Percentiles rank a stretch among this genome's conserved stretches.
These are phyloP conservation scores for Urocitellus parryii DNA, from an alignment of 2,113 vertebrate species.

Conservation along the genomic window DNA sequence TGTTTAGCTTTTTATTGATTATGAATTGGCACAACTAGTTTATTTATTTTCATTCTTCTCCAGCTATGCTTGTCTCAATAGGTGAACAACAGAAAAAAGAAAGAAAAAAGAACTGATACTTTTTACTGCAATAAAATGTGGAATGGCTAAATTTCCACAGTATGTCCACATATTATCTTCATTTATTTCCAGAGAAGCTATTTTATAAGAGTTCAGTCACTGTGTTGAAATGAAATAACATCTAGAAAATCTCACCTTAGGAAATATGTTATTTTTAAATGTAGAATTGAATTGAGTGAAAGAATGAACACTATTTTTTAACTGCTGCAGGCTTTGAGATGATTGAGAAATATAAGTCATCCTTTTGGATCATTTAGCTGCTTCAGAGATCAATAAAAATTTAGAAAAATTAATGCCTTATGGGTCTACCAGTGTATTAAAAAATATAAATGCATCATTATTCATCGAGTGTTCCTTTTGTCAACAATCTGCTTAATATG, in stretches of 20 bases:
- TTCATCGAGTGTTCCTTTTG: neutral
- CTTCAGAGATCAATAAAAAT: neutral
- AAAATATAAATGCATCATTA: neutral
- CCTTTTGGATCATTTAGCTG: neutral
- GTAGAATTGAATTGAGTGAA: conserved; percentile 28
- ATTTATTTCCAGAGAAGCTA: conserved; percentile 40
- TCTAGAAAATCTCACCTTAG: conserved; percentile 24
- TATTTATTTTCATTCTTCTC: conserved; percentile 75
- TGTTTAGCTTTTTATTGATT: conserved; percentile 80
- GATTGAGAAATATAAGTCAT: neutral
- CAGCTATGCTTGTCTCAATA: conserved; percentile 61
- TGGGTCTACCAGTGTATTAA: neutral
- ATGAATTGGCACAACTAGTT: conserved; percentile 69
- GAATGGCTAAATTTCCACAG: conserved; percentile 24
- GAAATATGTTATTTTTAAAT: neutral
- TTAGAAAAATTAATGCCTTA: neutral
- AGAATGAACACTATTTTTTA: neutral
- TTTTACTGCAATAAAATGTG: neutral
- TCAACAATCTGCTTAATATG: neutral
- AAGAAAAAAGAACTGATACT: neutral
- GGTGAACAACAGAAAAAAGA: conserved; percentile 22
- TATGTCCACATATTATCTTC: neutral
- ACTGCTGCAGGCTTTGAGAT: neutral
- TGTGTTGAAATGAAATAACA: conserved; percentile 6
- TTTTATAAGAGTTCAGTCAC: neutral